Evolutionary conservation across 1,140 invertebrate genomes (phyloP).

Genomic region (Temnothorax nylanderi): DNA sequence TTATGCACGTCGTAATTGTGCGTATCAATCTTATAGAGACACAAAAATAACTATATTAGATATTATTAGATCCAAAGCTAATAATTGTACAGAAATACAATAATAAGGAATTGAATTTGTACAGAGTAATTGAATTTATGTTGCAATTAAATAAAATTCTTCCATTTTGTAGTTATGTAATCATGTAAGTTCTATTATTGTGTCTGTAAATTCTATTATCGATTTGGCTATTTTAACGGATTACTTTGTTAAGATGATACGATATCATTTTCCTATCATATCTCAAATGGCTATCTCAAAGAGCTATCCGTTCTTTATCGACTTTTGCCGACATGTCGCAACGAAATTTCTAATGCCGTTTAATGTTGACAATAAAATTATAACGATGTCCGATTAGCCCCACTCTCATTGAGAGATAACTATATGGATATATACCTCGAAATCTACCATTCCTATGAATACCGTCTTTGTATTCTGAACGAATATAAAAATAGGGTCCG

Average conservation of each 20-base stretch:
- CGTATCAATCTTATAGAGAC: neutral
- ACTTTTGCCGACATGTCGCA: neutral
- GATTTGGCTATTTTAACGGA: neutral
- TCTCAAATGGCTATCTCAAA: neutral
- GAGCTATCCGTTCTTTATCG: neutral
- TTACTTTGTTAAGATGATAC: neutral
- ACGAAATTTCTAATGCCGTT: neutral
- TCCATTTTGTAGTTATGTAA: neutral
- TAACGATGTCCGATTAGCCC: neutral
- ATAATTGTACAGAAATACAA: neutral
- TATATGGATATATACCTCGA: conserved; percentile 44
- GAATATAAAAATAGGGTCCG: conserved; percentile 67
- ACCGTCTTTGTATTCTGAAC: conserved; percentile 55
- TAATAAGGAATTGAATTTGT: neutral
- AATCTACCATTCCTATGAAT: conserved; percentile 55
- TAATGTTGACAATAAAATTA: neutral
- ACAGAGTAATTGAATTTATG: neutral
- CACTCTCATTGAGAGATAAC: conserved; percentile 56
- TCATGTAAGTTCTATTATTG: neutral
- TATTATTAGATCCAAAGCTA: neutral
- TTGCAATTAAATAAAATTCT: neutral
- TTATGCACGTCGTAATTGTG: neutral
- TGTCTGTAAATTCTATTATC: conserved; percentile 10
- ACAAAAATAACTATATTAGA: neutral
- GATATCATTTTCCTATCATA: neutral